A percentile compares a stretch with the other conserved stretches of the same genome.
Evolutionary conservation across 2,797 vertebrate species (phyloP).

Genomic region (Fistularia tabacaria): DNA sequence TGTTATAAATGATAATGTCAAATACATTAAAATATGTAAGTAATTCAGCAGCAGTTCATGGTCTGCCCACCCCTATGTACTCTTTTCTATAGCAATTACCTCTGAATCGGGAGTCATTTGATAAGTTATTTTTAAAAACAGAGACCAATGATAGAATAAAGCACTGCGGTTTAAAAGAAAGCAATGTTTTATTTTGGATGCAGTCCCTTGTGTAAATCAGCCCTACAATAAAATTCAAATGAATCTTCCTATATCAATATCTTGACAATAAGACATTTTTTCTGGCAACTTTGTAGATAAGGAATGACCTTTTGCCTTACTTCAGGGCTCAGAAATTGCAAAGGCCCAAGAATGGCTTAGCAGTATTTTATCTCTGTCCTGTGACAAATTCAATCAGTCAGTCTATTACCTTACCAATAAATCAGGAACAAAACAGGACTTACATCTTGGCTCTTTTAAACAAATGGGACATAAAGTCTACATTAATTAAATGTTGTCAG

Average conservation of each 20-base stretch:
- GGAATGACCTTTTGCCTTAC: conserved; percentile 66
- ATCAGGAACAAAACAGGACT: conserved; percentile 61
- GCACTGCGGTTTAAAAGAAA: conserved; percentile 9
- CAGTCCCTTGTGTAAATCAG: conserved; percentile 18
- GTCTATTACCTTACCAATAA: conserved; percentile 75
- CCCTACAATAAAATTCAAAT: conserved; percentile 21
- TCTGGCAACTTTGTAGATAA: conserved; percentile 31
- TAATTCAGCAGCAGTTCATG: conserved; percentile 26
- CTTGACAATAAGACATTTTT: conserved; percentile 33
- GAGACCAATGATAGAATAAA: conserved; percentile 35
- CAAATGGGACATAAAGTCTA: conserved; percentile 65
- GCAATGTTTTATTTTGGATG: conserved; percentile 26
- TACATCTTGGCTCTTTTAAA: conserved; percentile 34
- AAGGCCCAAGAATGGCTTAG: conserved; percentile 61
- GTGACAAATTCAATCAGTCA: conserved; percentile 76
- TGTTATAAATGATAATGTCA: conserved; percentile 61
- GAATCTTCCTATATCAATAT: conserved; percentile 30
- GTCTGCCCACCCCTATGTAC: background rate
- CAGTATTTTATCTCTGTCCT: conserved; percentile 68
- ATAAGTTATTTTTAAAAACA: conserved; percentile 42
- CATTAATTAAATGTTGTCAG: conserved; percentile 57
- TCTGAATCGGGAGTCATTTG: conserved; percentile 11
- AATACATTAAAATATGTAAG: background rate
- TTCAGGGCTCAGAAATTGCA: conserved; percentile 63
- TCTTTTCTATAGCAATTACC: background rate